Conservation (phyloP, 2,888 invertebrate species). For the Agrochola litura region DNA sequence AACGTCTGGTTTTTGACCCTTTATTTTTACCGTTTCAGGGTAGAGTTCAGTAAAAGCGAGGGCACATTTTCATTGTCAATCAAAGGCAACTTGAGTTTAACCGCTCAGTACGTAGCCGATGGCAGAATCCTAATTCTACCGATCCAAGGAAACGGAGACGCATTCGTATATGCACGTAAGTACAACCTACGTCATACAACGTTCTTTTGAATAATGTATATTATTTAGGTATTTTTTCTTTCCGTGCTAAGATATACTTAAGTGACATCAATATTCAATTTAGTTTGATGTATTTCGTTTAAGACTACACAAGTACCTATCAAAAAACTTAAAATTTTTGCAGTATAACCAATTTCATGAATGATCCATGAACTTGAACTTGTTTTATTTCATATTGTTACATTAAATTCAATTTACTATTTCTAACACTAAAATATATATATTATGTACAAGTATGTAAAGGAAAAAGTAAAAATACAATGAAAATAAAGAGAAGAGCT, state of each 20-base stretch:
- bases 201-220: constrained; percentile 14
- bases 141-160: constrained; percentile 87
- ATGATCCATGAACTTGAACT: not conserved
- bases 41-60: constrained; percentile 74
- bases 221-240: not conserved
- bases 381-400: too few species aligned
- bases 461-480: too few species aligned
- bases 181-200: constrained; percentile 52
- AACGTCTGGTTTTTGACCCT: not conserved
- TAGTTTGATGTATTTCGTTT: not conserved
- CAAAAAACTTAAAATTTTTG: not conserved
- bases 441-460: too few species aligned
- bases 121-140: constrained; percentile 89
- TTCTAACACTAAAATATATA: too few species aligned
- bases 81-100: constrained; percentile 82
- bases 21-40: constrained; percentile 71
- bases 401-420: too few species aligned
- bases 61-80: constrained; percentile 78
- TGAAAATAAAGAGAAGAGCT: too few species aligned
- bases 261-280: not conserved
- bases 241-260: not conserved
- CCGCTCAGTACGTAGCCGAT: constrained; percentile 85
- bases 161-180: constrained; percentile 85
- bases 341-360: not conserved
- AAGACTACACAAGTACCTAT: not conserved